Conservation (phyloP, 2,888 invertebrate species). For the Tenthredo distinguenda region DNA sequence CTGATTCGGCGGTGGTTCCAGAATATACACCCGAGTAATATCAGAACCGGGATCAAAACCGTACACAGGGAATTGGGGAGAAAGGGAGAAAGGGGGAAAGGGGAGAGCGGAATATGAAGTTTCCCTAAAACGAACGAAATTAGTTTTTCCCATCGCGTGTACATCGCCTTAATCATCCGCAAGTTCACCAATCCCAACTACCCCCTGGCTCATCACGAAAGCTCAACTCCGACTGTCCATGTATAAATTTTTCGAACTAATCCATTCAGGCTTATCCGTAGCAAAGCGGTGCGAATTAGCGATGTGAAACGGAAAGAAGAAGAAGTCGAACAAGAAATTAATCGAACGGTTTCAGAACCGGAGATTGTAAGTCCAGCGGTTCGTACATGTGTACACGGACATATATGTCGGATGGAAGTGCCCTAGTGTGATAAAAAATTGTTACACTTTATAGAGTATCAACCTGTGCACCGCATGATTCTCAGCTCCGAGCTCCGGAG, state of each 20-base stretch:
- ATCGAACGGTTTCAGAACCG: no score
- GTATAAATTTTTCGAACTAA: not conserved
- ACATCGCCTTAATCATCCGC: not conserved
- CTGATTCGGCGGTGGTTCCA: not conserved
- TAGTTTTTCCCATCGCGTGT: conserved; percentile 38
- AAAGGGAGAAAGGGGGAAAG: not conserved
- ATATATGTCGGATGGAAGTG: not conserved
- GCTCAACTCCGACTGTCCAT: not conserved
- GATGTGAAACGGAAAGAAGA: no score
- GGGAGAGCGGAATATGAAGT: not conserved
- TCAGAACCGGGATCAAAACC: not conserved
- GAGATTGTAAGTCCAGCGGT: no score
- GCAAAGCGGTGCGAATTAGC: not conserved
- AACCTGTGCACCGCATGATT: not conserved
- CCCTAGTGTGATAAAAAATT: not conserved
- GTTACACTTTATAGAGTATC: not conserved
- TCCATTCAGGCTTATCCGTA: not conserved
- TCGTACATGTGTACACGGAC: no score
- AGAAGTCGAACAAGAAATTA: not conserved
- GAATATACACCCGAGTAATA: not conserved
- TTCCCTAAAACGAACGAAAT: conserved; percentile 13
- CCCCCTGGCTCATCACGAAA: conserved; percentile 22
- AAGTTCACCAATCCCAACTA: conserved; percentile 1
- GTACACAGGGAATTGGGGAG: not conserved
- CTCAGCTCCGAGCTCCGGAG: not conserved